Evolutionary conservation across 2,888 invertebrate genomes (phyloP).

Genomic region (Lumbricus terrestris): DNA sequence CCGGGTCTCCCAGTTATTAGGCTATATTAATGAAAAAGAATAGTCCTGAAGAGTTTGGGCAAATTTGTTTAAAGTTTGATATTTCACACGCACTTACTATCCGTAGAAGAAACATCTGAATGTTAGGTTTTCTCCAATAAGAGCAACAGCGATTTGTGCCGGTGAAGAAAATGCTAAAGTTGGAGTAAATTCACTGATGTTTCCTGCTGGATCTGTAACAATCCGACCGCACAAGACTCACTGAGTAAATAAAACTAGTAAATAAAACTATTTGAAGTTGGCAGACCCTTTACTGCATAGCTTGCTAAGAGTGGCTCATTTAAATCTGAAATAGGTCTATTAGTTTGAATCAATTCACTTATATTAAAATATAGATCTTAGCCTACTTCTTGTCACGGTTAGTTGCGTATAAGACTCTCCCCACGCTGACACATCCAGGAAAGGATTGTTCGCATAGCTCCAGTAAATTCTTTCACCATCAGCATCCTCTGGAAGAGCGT

Average conservation of each 20-base stretch:
- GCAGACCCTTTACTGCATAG: too few species aligned
- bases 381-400: constrained; percentile 12
- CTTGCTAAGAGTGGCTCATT: too few species aligned
- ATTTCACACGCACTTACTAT: not conserved
- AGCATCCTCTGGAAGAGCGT: constrained; percentile 4
- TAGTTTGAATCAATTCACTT: too few species aligned
- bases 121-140: not conserved
- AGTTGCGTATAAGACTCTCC: not conserved
- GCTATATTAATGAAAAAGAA: too few species aligned
- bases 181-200: not conserved
- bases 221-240: not conserved
- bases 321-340: too few species aligned
- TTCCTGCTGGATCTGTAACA: not conserved
- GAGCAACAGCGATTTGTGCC: not conserved
- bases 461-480: not conserved
- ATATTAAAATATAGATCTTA: not conserved
- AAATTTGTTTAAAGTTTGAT: not conserved
- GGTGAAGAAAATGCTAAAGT: not conserved
- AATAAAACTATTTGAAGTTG: too few species aligned
- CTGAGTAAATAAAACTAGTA: not conserved
- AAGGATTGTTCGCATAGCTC: not conserved
- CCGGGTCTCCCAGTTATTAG: not conserved
- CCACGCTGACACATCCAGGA: not conserved
- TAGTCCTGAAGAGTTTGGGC: not conserved
- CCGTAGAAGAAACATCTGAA: not conserved